Evolutionary conservation across 2,888 invertebrate genomes (phyloP), one percentile per base, ranked within the genome.

Genomic region (Zeuzera pyrina): DNA sequence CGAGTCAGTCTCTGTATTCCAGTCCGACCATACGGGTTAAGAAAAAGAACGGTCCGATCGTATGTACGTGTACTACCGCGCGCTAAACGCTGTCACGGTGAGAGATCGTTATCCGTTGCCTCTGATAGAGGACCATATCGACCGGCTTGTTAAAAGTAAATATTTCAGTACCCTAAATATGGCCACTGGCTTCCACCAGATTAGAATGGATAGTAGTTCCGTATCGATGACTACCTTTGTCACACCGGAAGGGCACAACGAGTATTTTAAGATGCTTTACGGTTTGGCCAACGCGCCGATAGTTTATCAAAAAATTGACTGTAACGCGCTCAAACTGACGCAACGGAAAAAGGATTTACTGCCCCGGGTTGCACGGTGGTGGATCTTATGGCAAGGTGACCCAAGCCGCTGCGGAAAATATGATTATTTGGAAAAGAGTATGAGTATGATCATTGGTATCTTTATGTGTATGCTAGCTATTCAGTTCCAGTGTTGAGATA

Each of bases 11-110:
- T 1, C 34, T 36, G 4, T 46, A 35, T 15, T 29, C 41, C 0
- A 47, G 47, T 21, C 43, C 43, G 3, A 35, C 45, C 1, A 21
- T 48, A 1, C 22, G 45, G 6, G 45, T 48, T 4, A 48, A 46
- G 14, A 48, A 48, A 21, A 42, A 35, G 15, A 34, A 41, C 7
- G 43, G 43, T 19, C 33, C 0, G 41, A 41, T 23, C 15, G 38
- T 7, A 27, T 45, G 31, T 43, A 41, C 22, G 36, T 38, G 2
- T 38, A 41, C 6, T 41, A 29, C 29, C 33, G 35, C 3, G 34
- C 29, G 1, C 29, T 40, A 2, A 40, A 55, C 15, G 15, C 31
- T 1, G 31, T 33, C 6, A 37, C 37, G 0, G 10, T 38, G 2
- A 40, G 35, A 15, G 36, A 41, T 16, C 16, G 35, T 1, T 41